Conservation (phyloP, 2,797 vertebrate genomes). For the Coracias cyanogaster region DNA sequence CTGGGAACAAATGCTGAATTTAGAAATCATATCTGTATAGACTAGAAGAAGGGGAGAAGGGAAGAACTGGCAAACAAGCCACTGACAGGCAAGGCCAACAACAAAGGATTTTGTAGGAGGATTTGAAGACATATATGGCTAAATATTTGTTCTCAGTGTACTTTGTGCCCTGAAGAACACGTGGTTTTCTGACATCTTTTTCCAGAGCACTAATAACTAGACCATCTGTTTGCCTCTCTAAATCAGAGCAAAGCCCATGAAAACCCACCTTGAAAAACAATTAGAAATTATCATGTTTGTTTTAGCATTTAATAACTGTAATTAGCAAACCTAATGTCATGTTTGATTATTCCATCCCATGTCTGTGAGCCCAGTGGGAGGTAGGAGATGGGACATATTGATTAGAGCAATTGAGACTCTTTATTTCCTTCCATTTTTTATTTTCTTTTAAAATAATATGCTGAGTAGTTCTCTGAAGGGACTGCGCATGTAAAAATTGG, state of each 20-base stretch:
- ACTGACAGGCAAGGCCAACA: background rate
- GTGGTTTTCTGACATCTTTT: conserved; percentile 43
- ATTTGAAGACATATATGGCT: background rate
- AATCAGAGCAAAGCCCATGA: conserved; percentile 48
- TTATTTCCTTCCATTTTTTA: background rate
- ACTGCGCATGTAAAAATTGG: background rate
- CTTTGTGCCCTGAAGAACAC: conserved; percentile 22
- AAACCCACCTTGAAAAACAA: conserved; percentile 61
- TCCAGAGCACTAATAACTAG: conserved; percentile 48
- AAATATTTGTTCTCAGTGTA: conserved; percentile 38
- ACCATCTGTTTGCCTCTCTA: conserved; percentile 61
- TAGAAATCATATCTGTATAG: background rate
- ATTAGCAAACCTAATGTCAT: conserved; percentile 51
- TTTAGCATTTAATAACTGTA: conserved; percentile 64
- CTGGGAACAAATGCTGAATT: background rate
- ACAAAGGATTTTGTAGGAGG: background rate
- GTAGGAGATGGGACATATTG: background rate
- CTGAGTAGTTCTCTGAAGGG: background rate
- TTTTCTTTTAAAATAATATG: background rate
- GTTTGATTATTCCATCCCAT: conserved; percentile 39
- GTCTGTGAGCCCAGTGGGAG: conserved; percentile 5
- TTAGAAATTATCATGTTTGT: conserved; percentile 61
- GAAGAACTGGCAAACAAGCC: background rate
- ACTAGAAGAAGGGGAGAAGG: background rate
- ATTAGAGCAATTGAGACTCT: conserved; percentile 12